Conservation (phyloP, 2,888 invertebrate genomes). For the Creontiades dilutus region DNA sequence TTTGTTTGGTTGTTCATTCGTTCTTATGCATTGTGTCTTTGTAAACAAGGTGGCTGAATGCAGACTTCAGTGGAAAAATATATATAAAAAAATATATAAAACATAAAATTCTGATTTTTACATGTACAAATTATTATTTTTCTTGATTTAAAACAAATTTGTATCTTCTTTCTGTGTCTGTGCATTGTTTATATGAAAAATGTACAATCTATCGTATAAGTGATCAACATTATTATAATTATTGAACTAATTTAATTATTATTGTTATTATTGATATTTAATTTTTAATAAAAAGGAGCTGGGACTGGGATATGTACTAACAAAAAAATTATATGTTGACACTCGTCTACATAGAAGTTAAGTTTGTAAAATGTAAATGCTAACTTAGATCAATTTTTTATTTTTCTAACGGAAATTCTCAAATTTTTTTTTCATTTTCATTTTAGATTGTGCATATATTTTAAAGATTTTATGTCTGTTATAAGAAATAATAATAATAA, state of each 20-base stretch:
- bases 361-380: slow-evolving; percentile 73
- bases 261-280: slow-evolving; percentile 74
- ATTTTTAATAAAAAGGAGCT: slow-evolving; percentile 73
- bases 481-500: slow-evolving; percentile 67
- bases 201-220: slow-evolving; percentile 74
- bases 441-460: slow-evolving; percentile 72
- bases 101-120: slow-evolving; percentile 39
- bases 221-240: slow-evolving; percentile 73
- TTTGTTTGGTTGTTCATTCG: slow-evolving; percentile 28
- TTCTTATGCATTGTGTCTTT: slow-evolving; percentile 42
- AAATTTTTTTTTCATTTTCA: slow-evolving; percentile 72
- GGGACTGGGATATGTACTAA: slow-evolving; percentile 74
- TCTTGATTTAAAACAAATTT: slow-evolving; percentile 41
- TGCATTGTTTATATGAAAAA: slow-evolving; percentile 65
- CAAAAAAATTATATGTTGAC: slow-evolving; percentile 71
- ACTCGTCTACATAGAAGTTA: slow-evolving; percentile 72
- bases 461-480: slow-evolving; percentile 73
- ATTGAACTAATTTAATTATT: slow-evolving; percentile 73
- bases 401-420: slow-evolving; percentile 74
- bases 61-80: neutral
- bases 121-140: slow-evolving; percentile 70
- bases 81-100: slow-evolving; percentile 2
- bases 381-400: slow-evolving; percentile 74
- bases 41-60: slow-evolving; percentile 53
- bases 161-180: slow-evolving; percentile 56